Evolutionary conservation across 23 tunicate genomes (phyloP).

Genomic region (Oikopleura albicans): DNA sequence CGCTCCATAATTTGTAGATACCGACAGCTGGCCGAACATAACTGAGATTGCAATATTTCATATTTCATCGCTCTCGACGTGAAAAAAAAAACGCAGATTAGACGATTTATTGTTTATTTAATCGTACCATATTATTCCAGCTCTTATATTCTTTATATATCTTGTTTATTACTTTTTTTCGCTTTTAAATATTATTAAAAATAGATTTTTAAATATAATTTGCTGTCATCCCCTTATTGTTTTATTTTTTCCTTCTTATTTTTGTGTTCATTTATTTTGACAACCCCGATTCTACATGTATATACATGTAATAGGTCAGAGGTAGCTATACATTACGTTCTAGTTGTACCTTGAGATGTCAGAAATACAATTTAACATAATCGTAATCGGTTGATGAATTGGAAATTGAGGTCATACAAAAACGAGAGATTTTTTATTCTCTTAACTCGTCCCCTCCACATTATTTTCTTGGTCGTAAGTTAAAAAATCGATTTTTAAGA

Average conservation of each 20-base stretch:
- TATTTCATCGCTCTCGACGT: not conserved
- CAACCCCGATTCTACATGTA: not conserved
- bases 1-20: no score
- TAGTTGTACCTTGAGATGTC: not conserved
- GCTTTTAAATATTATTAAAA: not conserved
- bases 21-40: no score
- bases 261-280: not conserved
- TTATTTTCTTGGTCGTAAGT: no score
- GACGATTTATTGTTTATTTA: not conserved
- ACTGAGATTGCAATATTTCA: no score
- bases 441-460: no score
- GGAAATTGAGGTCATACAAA: no score
- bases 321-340: not conserved
- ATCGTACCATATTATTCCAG: slow-evolving; percentile 3
- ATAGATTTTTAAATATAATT: not conserved
- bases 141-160: not conserved
- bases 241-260: not conserved
- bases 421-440: no score
- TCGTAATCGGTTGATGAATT: no score
- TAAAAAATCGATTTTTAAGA: no score
- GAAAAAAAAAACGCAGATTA: not conserved
- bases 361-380: not conserved
- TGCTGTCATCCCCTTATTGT: not conserved
- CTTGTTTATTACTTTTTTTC: not conserved
- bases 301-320: not conserved